phyloP scores from a whole-genome alignment of 2,888 invertebrate species.

The Schizaphis graminum region DNA sequence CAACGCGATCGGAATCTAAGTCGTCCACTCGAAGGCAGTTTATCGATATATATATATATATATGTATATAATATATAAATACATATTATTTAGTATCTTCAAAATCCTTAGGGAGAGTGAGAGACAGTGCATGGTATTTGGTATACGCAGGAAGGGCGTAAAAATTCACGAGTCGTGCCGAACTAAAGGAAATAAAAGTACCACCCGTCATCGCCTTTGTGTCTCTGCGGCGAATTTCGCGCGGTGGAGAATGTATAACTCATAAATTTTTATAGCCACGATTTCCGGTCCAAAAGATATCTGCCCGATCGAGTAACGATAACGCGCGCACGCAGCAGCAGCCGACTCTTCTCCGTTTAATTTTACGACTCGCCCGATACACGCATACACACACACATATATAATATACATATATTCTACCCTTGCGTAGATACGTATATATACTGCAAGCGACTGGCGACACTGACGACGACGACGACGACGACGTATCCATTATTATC shows the following conservation, averaged over 20 bases:
- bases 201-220: slow-evolving; percentile 18
- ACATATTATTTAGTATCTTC: background rate
- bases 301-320: slow-evolving; percentile 64
- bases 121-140: background rate
- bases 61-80: slow-evolving; percentile 21
- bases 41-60: background rate
- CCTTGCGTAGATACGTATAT: background rate
- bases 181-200: slow-evolving; percentile 48
- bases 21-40: background rate
- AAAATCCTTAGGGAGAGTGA: background rate
- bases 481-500: slow-evolving; percentile 55
- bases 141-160: slow-evolving; percentile 2
- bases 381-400: background rate
- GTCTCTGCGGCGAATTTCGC: slow-evolving; percentile 16
- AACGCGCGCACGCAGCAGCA: slow-evolving; percentile 31
- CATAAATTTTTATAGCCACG: slow-evolving; percentile 64
- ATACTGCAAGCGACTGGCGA: slow-evolving; percentile 46
- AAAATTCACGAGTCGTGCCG: slow-evolving; percentile 55
- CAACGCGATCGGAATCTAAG: background rate
- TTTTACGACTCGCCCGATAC: slow-evolving; percentile 54
- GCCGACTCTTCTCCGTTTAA: slow-evolving; percentile 62
- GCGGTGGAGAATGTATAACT: slow-evolving; percentile 32
- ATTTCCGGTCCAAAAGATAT: slow-evolving; percentile 65
- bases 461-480: slow-evolving; percentile 58
- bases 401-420: slow-evolving; percentile 10